Conservation (phyloP, 2,113 vertebrate species). For the Forbesichthys agassizii region DNA sequence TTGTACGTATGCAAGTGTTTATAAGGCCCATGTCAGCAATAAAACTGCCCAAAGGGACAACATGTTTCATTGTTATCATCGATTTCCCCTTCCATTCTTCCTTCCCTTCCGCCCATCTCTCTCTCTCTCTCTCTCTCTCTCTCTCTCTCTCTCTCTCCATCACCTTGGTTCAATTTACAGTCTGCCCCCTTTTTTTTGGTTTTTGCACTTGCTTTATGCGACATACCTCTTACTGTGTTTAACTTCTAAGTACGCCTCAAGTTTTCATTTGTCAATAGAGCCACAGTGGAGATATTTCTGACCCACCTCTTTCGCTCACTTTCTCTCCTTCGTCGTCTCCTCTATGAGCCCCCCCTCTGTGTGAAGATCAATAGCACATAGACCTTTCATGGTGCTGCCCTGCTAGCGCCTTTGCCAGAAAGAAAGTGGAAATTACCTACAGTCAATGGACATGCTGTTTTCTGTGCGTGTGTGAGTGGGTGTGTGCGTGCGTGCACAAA, state of each 20-base stretch:
- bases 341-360: constrained; percentile 26
- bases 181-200: constrained; percentile 8
- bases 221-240: constrained; percentile 11
- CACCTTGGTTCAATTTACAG: constrained; percentile 2
- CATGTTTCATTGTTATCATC: background rate
- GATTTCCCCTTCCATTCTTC: background rate
- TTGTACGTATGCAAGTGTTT: background rate
- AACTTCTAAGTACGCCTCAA: background rate
- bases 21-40: background rate
- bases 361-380: constrained; percentile 37
- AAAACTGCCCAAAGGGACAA: too few relatives aligned
- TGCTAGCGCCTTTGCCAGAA: constrained; percentile 21
- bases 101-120: background rate
- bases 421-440: constrained; percentile 25
- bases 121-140: background rate
- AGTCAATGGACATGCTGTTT: constrained; percentile 10
- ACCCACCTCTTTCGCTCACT: background rate
- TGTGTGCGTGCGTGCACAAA: background rate
- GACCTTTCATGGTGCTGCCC: constrained; percentile 28
- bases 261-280: constrained; percentile 44
- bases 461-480: background rate
- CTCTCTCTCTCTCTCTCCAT: background rate
- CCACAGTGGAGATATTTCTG: constrained; percentile 29
- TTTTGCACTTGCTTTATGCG: background rate
- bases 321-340: constrained; percentile 37